Evolutionary conservation across 2,797 vertebrate species (phyloP), one percentile per base, ranked within the genome.

Genomic region (Hypotaenidia okinawae): DNA sequence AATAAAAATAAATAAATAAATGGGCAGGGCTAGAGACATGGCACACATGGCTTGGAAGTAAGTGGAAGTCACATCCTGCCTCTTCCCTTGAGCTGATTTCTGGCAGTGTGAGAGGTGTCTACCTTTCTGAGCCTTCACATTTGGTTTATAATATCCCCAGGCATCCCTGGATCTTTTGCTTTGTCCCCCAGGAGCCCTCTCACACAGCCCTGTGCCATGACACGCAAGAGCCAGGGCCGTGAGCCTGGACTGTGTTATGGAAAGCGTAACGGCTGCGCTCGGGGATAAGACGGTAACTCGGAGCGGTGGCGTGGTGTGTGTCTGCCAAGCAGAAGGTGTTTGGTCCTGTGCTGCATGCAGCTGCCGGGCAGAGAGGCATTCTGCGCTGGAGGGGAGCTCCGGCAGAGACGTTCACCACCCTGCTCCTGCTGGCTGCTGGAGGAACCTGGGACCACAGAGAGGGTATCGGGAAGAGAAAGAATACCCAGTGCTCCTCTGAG

Each of bases 221-320:
- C 30, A 10, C 10, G 22, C 16, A 61, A 37, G 6, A 68, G 25
- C 10, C 55, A 67, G 37, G 28, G 49, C n/a, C 11, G 7, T 4
- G 13, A 82, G 49, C 18, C 49, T 58, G 68, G 59, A 47, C 18
- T 12, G 14, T 0, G 10, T 7, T 51, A 49, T 3, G n/a, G 77
- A 84, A 76, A 77, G 61, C 45, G 35, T 64, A 28, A 37, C 4
- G 63, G 47, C 43, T 37, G 9, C 2, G 16, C 43, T 81, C 1
- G 2, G 39, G 39, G 19, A 33, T 59, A 49, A 23, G 22, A 49
- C 0, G 9, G 17, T 27, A 35, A 55, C 63, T 66, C 58, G 0
- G 1, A 84, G 41, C 67, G 54, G 57, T n/a, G 58, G 58, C 1
- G 1, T 30, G 23, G 8, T 37, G 49, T 43, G 9, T 59, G 70